Base-by-base conservation (phyloP, 2,888 invertebrate genomes). In the Deilephila porcellus region DNA sequence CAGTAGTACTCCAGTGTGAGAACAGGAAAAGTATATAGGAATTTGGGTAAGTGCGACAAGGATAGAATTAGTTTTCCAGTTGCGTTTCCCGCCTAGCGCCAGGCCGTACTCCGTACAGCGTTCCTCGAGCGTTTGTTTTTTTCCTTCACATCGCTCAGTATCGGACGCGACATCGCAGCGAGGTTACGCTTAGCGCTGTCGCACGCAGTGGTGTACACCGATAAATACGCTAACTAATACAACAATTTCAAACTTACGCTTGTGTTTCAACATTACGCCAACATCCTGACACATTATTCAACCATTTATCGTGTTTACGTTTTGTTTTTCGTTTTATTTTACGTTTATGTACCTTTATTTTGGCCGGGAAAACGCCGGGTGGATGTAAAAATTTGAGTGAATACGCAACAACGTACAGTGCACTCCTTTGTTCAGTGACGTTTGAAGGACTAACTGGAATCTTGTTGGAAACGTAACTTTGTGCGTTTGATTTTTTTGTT, bases 341-440 rank as follows among this genome's bases (percentile, higher is more conserved):
- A 82, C 83, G 85, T 88, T 86, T 87, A 53, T 75, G 72, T 81
- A 79, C 75, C 76, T 83, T 87, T 87, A 82, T 86, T 91, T 92
- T 90, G 79, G 82, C 90, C 91, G 91, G 91, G 85, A 90, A 93
- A 92, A 91, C 85, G 89, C 93, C 93, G 93, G 93, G 80, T 81
- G 82, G 78, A 76, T 78, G 79, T 78, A 82, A 82, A 84, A 82
- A 82, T 79, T 80, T 81, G 79, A 86, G 88, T 82, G 80, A 81
- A 81, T 82, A 85, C 80, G 80, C 82, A 83, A 77, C 85, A 83
- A 84, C 84, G 78, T 85, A 81, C 74, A 85, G 89, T 91, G 87
- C 75, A 78, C 75, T 83, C 74, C 76, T 82, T 84, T 87, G 82
- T 86, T 88, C 76, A 80, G 87, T 91, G 89, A 88, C 87, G 79